These are phyloP conservation scores for Coelogynopora nodosa DNA, from an alignment of 2,888 invertebrate genomes.

Conservation along the genomic window DNA sequence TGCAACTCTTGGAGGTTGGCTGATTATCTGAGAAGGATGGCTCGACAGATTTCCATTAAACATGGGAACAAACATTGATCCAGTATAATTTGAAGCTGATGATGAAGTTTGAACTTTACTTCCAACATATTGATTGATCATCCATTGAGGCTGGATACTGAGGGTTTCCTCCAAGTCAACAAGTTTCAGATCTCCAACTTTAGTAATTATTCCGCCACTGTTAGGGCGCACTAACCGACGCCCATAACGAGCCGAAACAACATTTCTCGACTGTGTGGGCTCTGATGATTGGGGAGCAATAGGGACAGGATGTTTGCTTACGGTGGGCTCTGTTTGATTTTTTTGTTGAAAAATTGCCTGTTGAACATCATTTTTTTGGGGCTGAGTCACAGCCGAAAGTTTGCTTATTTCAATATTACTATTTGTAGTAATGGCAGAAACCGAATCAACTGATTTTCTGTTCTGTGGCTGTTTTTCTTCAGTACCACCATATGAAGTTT, in stretches of 20 bases:
- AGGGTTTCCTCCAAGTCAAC: constrained; percentile 19
- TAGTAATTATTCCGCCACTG: constrained; percentile 9
- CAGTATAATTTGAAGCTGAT: background rate
- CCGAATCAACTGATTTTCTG: no score
- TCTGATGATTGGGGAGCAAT: background rate
- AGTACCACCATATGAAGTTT: background rate
- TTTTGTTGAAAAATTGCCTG: background rate
- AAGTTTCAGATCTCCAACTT: background rate
- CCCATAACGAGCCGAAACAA: background rate
- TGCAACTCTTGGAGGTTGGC: background rate
- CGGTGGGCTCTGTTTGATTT: background rate
- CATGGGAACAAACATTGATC: background rate
- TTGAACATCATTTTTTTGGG: background rate
- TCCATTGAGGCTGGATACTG: background rate
- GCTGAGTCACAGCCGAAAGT: background rate
- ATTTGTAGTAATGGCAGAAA: no score
- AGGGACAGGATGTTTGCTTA: background rate
- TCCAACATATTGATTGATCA: background rate
- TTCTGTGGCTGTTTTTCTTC: background rate
- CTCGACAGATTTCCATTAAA: background rate
- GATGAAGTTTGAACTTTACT: background rate
- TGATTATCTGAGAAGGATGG: background rate
- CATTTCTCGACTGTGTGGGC: background rate
- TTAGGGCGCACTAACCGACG: background rate
- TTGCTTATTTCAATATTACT: background rate